Conservation (phyloP, 2,888 invertebrate genomes). For the Chironomus tentans region DNA sequence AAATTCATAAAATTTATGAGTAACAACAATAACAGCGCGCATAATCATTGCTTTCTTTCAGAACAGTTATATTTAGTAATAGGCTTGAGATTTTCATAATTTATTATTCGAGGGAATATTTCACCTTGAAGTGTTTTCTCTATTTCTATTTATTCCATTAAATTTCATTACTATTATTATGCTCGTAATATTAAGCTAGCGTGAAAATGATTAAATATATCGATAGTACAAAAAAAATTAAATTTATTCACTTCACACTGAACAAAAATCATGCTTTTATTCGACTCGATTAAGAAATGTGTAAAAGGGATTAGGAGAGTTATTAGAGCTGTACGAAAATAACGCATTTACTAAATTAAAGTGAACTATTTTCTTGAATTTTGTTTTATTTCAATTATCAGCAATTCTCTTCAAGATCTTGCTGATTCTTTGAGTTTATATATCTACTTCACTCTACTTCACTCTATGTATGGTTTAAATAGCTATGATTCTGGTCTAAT, state of each 20-base stretch:
- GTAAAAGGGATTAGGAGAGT: too few relatives aligned
- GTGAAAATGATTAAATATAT: constrained; percentile 2
- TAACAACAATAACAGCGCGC: not conserved
- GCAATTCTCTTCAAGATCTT: too few relatives aligned
- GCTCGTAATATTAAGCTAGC: not conserved
- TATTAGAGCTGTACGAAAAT: too few relatives aligned
- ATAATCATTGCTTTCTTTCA: not conserved
- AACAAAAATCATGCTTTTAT: not conserved
- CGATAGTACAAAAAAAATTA: not conserved
- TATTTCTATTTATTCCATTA: not conserved
- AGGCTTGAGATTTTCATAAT: not conserved
- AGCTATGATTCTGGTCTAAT: too few relatives aligned
- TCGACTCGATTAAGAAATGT: not conserved
- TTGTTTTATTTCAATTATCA: too few relatives aligned
- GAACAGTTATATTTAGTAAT: not conserved
- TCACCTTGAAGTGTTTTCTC: not conserved
- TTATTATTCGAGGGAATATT: not conserved
- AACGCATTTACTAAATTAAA: too few relatives aligned
- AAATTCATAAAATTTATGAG: not conserved
- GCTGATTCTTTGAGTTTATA: too few relatives aligned
- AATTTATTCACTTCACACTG: not conserved
- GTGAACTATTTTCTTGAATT: too few relatives aligned
- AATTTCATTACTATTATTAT: not conserved
- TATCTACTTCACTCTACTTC: too few relatives aligned
- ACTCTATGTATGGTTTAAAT: too few relatives aligned